Evolutionary conservation across 2,113 vertebrate genomes (phyloP).

Genomic region (Semicossyphus pulcher): DNA sequence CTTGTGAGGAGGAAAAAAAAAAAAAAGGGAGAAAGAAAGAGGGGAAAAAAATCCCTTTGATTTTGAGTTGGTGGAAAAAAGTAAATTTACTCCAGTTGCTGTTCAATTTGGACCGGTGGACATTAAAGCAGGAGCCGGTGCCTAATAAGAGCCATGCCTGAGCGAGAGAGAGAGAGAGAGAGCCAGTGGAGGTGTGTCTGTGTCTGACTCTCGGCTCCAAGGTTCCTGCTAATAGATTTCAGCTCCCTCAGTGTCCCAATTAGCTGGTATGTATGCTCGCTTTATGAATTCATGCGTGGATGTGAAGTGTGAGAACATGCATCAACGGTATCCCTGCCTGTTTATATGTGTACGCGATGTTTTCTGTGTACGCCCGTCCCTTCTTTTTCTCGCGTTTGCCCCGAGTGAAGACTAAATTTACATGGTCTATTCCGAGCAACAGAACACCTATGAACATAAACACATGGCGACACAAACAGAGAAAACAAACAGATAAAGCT

Average conservation of each 20-base stretch:
- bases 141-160: constrained; percentile 85
- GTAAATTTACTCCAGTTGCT: constrained; percentile 80
- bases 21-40: neutral
- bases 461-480: constrained; percentile 63
- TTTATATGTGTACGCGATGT: neutral
- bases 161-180: constrained; percentile 41
- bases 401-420: constrained; percentile 27
- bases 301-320: constrained; percentile 47
- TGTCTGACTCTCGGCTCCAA: constrained; percentile 72
- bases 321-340: neutral
- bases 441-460: constrained; percentile 41
- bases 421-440: constrained; percentile 7
- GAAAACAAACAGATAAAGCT: constrained; percentile 78
- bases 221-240: constrained; percentile 82
- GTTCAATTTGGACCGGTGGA: constrained; percentile 81
- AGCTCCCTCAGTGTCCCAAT: constrained; percentile 81
- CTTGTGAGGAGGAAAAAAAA: constrained; percentile 18
- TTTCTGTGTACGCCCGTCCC: neutral
- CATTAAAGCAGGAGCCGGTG: constrained; percentile 84
- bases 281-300: constrained; percentile 63
- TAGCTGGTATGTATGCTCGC: constrained; percentile 71
- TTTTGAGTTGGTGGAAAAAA: constrained; percentile 78
- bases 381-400: constrained; percentile 7
- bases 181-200: constrained; percentile 76
- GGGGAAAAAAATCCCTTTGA: constrained; percentile 76